These are phyloP conservation scores for Palaemon carinicauda DNA, from an alignment of 1,140 invertebrate species.

Conservation along the genomic window DNA sequence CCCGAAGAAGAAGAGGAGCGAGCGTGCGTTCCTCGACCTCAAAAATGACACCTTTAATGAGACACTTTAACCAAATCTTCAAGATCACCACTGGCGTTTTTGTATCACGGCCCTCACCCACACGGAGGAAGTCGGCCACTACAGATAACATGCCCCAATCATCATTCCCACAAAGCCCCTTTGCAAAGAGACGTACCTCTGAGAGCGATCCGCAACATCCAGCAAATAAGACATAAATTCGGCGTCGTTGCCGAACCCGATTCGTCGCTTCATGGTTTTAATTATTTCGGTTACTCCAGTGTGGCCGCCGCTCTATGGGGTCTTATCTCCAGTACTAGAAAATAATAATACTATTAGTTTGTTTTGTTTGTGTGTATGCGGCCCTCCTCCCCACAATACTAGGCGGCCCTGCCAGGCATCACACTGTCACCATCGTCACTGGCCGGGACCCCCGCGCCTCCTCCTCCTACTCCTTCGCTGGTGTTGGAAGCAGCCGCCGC, in stretches of 20 bases:
- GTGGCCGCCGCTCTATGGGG: neutral
- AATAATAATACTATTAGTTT: too few relatives aligned
- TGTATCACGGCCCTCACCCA: too few relatives aligned
- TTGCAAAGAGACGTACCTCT: conserved; percentile 23
- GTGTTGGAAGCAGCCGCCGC: conserved; percentile 12
- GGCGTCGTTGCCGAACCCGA: conserved; percentile 39
- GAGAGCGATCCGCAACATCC: conserved; percentile 34
- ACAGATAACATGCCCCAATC: neutral
- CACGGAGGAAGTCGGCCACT: too few relatives aligned
- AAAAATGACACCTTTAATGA: too few relatives aligned
- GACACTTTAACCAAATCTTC: too few relatives aligned
- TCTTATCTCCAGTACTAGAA: neutral
- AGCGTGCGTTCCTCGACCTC: too few relatives aligned
- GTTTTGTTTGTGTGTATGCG: neutral
- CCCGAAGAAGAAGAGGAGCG: too few relatives aligned
- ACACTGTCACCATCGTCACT: conserved; percentile 51
- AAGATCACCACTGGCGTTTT: too few relatives aligned
- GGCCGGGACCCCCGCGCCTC: conserved; percentile 28
- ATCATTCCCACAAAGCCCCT: conserved; percentile 9
- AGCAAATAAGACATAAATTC: conserved; percentile 39
- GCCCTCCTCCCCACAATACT: conserved; percentile 20
- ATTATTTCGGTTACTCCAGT: neutral
- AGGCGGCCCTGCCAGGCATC: conserved; percentile 32
- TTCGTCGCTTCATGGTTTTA: conserved; percentile 36
- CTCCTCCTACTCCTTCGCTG: conserved; percentile 42